A percentile compares a stretch with the other conserved stretches of the same genome.
phyloP scores from a whole-genome alignment of 2,888 invertebrate genomes.

The Dasypogon diadema region DNA sequence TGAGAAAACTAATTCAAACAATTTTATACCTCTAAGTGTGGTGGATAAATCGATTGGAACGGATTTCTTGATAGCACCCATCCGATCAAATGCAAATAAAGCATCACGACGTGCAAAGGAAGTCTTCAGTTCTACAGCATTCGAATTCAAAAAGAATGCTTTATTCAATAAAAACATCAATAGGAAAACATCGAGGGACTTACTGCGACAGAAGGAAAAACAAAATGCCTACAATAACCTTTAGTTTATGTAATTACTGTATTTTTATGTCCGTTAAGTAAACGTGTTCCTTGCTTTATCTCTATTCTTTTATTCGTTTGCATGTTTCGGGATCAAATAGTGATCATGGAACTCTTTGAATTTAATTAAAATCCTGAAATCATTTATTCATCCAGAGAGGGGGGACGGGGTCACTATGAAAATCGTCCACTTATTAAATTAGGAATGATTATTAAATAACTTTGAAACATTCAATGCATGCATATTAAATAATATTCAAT shows the following conservation, averaged over 20 bases:
- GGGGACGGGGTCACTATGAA: too few species aligned
- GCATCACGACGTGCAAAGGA: neutral
- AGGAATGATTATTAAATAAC: too few species aligned
- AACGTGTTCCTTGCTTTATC: too few species aligned
- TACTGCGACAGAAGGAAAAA: slow-evolving; percentile 57
- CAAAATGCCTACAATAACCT: neutral
- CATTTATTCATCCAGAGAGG: too few species aligned
- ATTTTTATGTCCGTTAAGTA: neutral
- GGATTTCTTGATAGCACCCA: slow-evolving; percentile 56
- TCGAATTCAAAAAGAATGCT: slow-evolving; percentile 59
- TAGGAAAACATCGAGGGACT: slow-evolving; percentile 57
- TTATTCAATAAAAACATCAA: slow-evolving; percentile 55
- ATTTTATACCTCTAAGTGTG: slow-evolving; percentile 18
- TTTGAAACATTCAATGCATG: too few species aligned
- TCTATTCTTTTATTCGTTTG: neutral
- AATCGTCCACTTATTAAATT: too few species aligned
- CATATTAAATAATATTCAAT: too few species aligned
- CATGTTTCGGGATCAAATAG: too few species aligned
- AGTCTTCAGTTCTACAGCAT: neutral
- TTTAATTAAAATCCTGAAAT: too few species aligned
- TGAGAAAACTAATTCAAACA: slow-evolving; percentile 1
- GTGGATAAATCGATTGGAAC: slow-evolving; percentile 53
- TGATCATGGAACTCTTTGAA: too few species aligned
- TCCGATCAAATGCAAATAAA: slow-evolving; percentile 52
- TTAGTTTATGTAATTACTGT: neutral